Percentiles rank a stretch among this genome's conserved stretches.
Evolutionary conservation across 1,140 invertebrate species (phyloP).

Genomic region (Aphaenogaster ashmeadi): DNA sequence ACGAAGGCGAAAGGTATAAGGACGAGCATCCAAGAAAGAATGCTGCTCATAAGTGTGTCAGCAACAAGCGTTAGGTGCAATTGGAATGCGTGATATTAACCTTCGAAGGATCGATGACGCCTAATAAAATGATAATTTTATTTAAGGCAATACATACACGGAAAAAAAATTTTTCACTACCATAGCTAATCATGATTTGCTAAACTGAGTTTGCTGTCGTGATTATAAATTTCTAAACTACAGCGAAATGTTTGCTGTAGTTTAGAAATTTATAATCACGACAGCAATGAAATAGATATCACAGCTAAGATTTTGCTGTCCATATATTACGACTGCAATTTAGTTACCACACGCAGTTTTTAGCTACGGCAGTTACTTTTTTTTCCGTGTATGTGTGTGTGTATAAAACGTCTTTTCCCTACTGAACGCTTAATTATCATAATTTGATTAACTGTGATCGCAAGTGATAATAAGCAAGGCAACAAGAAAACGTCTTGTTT

Average conservation of each 20-base stretch:
- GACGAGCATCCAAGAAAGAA: slow-evolving; percentile 39
- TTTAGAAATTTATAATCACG: no score
- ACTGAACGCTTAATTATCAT: slow-evolving; percentile 12
- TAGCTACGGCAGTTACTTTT: no score
- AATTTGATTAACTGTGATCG: slow-evolving; percentile 24
- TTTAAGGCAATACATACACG: background rate
- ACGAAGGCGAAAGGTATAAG: slow-evolving; percentile 27
- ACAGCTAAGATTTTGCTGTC: no score
- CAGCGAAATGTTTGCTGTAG: no score
- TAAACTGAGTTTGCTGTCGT: no score
- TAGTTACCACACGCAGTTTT: no score
- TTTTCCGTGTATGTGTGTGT: background rate
- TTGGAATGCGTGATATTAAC: slow-evolving; percentile 38
- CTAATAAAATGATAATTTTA: slow-evolving; percentile 26
- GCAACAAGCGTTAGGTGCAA: slow-evolving; percentile 32
- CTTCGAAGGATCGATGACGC: background rate
- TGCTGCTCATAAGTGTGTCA: slow-evolving; percentile 49
- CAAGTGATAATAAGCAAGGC: background rate
- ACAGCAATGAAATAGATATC: no score
- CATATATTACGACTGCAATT: no score
- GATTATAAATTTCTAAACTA: no score
- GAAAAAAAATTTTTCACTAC: no score
- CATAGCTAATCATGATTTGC: no score
- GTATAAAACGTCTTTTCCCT: background rate
- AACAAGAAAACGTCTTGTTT: background rate